Base-by-base conservation (phyloP, 2,888 invertebrate species). In the Elysia crispata region DNA sequence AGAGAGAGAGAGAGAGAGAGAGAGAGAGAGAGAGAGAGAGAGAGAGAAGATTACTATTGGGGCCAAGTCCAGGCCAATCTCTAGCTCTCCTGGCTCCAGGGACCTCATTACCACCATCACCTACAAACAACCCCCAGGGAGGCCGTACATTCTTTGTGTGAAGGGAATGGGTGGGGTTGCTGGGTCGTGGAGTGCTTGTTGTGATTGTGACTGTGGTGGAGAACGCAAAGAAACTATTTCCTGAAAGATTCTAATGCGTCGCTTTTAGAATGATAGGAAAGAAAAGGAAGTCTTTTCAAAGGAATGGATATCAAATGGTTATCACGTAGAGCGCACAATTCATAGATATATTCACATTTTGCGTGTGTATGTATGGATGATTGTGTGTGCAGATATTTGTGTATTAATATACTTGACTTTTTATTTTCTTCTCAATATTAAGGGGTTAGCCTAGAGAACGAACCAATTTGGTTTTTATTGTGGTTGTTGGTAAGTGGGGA, bases 211-310 rank as follows among this genome's bases (percentile, higher is more conserved):
- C 28, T 20, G 20, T n/a, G 62, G 23, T 62, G 62, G 23, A 62
- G 62, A 62, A 62, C 23, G 28, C 62, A 62, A 11, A 18, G 15
- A 62, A 62, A 25, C 66, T 66, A 31, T 66, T 30, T 66, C 66
- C 66, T 28, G 66, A 30, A 18, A 66, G 66, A 31, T 66, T 18
- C 28, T 31, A 18, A 20, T 66, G 66, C 18, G 18, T 18, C 25
- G 3, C n/a, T 25, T 25, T 18, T 18, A 25, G 66, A 30, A 66
- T 20, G 66, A 18, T 18, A 25, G n/a, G 66, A 31, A 23, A 31
- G 31, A 66, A 28, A 18, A 18, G 66, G 66, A 66, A 18, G 23
- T 66, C 66, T n/a, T 70, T 20, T 31, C 18, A 41, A n/a, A n/a
- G n/a, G n/a, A n/a, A n/a, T n/a, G n/a, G n/a, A n/a, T n/a, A n/a